Evolutionary conservation across 2,797 vertebrate species (phyloP).

Genomic region (Halcyon smyrnensis): DNA sequence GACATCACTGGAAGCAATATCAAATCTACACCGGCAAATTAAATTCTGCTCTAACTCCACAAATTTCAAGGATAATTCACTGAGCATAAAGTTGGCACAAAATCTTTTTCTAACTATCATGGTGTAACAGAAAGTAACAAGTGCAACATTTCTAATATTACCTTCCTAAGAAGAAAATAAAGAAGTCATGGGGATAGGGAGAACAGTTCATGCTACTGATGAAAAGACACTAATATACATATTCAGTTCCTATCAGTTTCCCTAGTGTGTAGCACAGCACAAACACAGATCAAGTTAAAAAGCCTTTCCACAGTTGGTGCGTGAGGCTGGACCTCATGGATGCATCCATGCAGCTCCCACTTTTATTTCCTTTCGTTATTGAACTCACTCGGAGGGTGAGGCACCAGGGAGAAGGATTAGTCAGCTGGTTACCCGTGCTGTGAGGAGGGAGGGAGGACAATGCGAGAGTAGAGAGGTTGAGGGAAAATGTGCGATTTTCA

Average conservation of each 20-base stretch:
- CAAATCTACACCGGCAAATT: not conserved
- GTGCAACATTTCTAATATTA: not conserved
- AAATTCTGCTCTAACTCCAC: not conserved
- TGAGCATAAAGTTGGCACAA: not conserved
- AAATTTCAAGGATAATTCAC: conserved; percentile 4
- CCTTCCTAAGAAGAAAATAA: not conserved
- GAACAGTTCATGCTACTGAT: not conserved
- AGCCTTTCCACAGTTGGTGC: not conserved
- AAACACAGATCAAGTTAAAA: not conserved
- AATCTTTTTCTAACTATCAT: not conserved
- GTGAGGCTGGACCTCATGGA: not conserved
- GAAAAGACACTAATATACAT: not conserved
- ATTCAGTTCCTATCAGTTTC: not conserved
- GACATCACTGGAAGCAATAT: not conserved
- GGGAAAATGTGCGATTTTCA: not conserved
- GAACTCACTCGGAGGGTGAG: not conserved
- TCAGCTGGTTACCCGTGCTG: not conserved
- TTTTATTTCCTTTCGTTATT: not conserved
- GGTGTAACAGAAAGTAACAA: not conserved
- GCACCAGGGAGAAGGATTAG: not conserved
- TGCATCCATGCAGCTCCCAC: not conserved
- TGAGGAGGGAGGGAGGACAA: not conserved
- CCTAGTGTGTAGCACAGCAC: not conserved
- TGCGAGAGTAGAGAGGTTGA: not conserved
- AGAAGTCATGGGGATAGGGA: not conserved